Conservation (phyloP, 2,797 vertebrate genomes). For the Huso huso region DNA sequence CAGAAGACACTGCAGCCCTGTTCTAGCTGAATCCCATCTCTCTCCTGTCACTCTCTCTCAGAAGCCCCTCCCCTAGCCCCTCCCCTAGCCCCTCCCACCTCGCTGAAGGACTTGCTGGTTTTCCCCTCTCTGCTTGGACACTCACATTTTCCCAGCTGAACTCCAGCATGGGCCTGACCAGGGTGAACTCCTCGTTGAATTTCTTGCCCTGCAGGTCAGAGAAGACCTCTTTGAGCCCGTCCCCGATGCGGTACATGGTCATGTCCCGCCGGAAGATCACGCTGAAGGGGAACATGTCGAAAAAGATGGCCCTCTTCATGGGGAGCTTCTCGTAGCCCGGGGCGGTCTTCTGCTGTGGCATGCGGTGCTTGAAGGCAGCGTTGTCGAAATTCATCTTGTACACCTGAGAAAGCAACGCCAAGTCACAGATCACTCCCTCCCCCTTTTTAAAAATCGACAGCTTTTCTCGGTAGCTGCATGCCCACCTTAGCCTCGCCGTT, state of each 20-base stretch:
- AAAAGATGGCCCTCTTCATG: slow-evolving; percentile 63
- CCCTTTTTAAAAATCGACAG: background rate
- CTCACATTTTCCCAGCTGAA: slow-evolving; percentile 68
- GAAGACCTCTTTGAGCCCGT: slow-evolving; percentile 65
- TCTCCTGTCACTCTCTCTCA: too few relatives aligned
- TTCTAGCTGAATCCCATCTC: too few relatives aligned
- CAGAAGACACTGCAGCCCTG: too few relatives aligned
- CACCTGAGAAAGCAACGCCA: slow-evolving; percentile 38
- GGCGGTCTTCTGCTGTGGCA: slow-evolving; percentile 61
- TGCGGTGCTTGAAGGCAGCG: slow-evolving; percentile 63
- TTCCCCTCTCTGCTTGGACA: background rate
- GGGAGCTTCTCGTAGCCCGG: slow-evolving; percentile 65
- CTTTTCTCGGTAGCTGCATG: background rate
- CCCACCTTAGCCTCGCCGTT: too few relatives aligned
- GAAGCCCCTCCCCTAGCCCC: too few relatives aligned
- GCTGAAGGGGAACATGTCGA: slow-evolving; percentile 67
- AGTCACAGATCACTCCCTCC: slow-evolving; percentile 22
- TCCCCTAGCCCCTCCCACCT: too few relatives aligned
- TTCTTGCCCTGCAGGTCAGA: slow-evolving; percentile 64
- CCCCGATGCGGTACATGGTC: slow-evolving; percentile 63
- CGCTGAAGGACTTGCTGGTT: too few relatives aligned
- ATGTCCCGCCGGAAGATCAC: slow-evolving; percentile 65
- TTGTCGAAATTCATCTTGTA: slow-evolving; percentile 72
- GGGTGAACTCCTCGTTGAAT: slow-evolving; percentile 62
- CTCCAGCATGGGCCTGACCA: slow-evolving; percentile 63